Conservation (phyloP, 2,113 vertebrate genomes). For the Sakesphorus luctuosus region DNA sequence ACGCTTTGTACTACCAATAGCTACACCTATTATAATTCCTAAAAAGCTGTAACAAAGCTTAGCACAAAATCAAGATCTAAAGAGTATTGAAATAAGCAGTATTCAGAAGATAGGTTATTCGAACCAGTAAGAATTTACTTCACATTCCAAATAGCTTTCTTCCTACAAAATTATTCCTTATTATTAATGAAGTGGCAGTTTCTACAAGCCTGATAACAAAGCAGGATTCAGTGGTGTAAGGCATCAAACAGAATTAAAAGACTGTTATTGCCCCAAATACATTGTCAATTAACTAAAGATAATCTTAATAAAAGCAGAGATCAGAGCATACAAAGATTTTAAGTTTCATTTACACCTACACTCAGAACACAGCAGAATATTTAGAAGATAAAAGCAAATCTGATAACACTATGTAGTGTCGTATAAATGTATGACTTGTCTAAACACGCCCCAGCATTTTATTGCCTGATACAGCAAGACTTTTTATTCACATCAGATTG, state of each 20-base stretch:
- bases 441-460: neutral
- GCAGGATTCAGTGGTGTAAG: neutral
- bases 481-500: slow-evolving; percentile 79
- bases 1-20: neutral
- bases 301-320: neutral
- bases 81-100: neutral
- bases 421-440: neutral
- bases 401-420: neutral
- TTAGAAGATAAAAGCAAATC: neutral
- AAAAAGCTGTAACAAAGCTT: neutral
- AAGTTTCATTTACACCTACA: neutral
- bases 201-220: neutral
- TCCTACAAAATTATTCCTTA: neutral
- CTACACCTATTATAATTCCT: neutral
- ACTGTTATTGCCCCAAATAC: neutral
- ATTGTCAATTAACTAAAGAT: neutral
- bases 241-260: neutral
- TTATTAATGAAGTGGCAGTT: neutral
- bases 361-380: neutral
- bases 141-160: neutral
- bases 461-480: slow-evolving; percentile 83
- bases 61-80: neutral
- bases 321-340: neutral
- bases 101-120: neutral
- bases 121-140: neutral